Conservation (phyloP, 2,797 vertebrate species). For the Micropoecilia bifurca region DNA sequence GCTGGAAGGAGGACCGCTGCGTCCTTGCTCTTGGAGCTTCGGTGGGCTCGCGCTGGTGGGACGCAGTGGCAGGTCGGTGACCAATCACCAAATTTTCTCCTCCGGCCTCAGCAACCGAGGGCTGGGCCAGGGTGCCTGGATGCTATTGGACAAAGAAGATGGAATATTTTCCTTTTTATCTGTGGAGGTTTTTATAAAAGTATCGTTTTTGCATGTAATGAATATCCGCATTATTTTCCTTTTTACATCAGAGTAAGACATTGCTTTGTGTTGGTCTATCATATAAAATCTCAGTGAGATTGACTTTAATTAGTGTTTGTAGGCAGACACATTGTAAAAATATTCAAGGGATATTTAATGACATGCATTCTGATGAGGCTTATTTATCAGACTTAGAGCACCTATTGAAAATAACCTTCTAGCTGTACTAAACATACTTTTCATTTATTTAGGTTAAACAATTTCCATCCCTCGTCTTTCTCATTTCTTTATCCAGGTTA, state of each 20-base stretch:
- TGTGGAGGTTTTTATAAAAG: background rate
- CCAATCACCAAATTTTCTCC: slow-evolving; percentile 45
- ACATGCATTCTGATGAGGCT: background rate
- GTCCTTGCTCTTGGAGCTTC: slow-evolving; percentile 53
- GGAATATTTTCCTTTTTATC: background rate
- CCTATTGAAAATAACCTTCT: no score
- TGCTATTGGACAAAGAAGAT: slow-evolving; percentile 47
- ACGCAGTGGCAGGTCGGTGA: slow-evolving; percentile 46
- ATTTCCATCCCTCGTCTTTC: background rate
- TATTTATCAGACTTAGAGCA: background rate
- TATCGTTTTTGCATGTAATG: background rate
- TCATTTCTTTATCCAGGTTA: slow-evolving; percentile 1
- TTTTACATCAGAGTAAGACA: background rate
- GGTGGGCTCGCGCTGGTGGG: slow-evolving; percentile 46
- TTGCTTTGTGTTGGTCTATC: background rate
- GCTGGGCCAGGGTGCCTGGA: slow-evolving; percentile 50
- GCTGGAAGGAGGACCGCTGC: slow-evolving; percentile 56
- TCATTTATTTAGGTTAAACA: background rate
- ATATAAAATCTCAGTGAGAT: background rate
- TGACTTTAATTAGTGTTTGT: background rate
- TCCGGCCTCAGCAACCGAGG: slow-evolving; percentile 52
- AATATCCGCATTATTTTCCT: background rate
- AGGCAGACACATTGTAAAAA: background rate
- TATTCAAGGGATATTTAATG: background rate
- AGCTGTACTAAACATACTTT: no score